Evolutionary conservation across 2,888 invertebrate species (phyloP).

Genomic region (Chydorus sphaericus): DNA sequence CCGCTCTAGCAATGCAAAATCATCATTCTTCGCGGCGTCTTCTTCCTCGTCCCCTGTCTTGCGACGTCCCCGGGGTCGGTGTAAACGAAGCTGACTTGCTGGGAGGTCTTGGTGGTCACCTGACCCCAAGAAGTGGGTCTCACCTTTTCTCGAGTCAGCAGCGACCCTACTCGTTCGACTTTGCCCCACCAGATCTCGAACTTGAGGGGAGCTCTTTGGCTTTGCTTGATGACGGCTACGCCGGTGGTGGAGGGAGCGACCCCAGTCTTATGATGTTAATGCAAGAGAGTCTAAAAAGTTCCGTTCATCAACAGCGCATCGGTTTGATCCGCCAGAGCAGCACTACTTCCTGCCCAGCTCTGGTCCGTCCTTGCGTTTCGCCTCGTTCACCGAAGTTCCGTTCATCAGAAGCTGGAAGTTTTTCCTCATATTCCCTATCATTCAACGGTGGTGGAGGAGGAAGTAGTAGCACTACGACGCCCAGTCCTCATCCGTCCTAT

Average conservation of each 20-base stretch:
- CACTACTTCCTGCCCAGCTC: not conserved
- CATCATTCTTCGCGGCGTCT: not conserved
- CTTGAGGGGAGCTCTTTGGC: not conserved
- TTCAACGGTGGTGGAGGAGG: not conserved
- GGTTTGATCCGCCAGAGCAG: not conserved
- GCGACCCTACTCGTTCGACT: not conserved
- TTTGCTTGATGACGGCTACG: not conserved
- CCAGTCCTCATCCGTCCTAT: not conserved
- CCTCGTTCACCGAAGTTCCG: not conserved
- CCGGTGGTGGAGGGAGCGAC: not conserved
- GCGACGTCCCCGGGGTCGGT: not conserved
- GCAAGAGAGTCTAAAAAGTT: too few relatives aligned
- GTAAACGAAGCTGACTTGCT: not conserved
- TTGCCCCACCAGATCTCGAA: not conserved
- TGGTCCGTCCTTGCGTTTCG: conserved; percentile 5
- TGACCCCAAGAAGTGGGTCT: too few relatives aligned
- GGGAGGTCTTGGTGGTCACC: not conserved
- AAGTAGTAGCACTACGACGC: not conserved
- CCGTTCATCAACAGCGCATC: not conserved
- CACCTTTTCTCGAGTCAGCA: not conserved
- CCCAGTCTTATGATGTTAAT: not conserved
- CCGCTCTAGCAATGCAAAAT: not conserved
- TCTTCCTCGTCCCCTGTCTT: not conserved
- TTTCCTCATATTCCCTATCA: too few relatives aligned
- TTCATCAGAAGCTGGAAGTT: not conserved